Percentiles rank a stretch among this genome's conserved stretches.
phyloP scores from a whole-genome alignment of 2,888 invertebrate species.

The Meteorus cinctellus region DNA sequence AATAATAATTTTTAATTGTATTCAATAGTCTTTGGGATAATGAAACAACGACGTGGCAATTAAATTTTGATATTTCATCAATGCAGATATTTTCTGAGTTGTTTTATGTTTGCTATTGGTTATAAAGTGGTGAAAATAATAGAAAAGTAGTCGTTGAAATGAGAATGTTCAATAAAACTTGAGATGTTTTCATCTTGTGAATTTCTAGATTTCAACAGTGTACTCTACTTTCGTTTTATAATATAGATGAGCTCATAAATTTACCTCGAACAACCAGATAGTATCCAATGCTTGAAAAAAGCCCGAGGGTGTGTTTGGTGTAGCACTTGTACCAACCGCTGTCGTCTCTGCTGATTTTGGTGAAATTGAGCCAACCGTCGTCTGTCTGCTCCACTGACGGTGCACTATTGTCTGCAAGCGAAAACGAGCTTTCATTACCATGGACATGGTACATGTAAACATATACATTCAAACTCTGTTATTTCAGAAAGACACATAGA shows the following conservation, averaged over 20 bases:
- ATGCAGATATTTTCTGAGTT: too few species aligned
- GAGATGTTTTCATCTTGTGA: background rate
- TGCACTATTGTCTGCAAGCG: conserved; percentile 66
- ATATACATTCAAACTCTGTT: background rate
- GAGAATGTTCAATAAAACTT: conserved; percentile 26
- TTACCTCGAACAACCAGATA: conserved; percentile 91
- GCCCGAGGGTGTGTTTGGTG: conserved; percentile 86
- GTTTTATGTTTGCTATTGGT: too few species aligned
- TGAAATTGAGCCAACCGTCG: conserved; percentile 90
- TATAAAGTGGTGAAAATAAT: too few species aligned
- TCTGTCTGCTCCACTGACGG: conserved; percentile 80
- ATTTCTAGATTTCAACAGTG: background rate
- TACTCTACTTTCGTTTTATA: background rate
- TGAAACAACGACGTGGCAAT: too few species aligned
- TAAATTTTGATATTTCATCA: too few species aligned
- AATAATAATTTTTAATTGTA: background rate
- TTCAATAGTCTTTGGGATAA: too few species aligned
- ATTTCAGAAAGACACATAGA: background rate
- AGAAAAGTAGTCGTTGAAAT: background rate
- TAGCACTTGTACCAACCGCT: conserved; percentile 96
- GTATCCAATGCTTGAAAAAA: conserved; percentile 93
- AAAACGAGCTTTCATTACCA: conserved; percentile 25
- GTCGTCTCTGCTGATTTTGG: conserved; percentile 84
- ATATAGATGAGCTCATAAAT: conserved; percentile 69
- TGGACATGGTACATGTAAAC: background rate